Evolutionary conservation across 2,888 invertebrate species (phyloP), one percentile per base, ranked within the genome.

Genomic region (Hololepta plana): DNA sequence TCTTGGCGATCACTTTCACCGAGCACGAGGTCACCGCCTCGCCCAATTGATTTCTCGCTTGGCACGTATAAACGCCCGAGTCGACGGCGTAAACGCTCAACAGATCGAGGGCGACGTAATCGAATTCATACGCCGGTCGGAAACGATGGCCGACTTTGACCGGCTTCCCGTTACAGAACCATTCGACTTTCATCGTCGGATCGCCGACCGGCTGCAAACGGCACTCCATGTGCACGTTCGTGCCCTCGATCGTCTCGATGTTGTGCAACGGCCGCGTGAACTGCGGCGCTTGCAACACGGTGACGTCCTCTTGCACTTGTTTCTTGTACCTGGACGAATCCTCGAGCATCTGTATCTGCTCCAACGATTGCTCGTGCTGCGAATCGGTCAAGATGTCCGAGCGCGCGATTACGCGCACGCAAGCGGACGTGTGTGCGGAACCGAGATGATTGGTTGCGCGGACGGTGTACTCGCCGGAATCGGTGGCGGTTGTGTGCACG

Each of bases 1-100:
- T 84, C 48, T 85, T 85, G 10, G 85, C 84, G 40, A 84, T 79
- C 3, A 88, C 82, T 42, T 79, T 72, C 8, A 90, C 72, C 2
- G 87, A 82, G 45, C 91, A 87, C 0, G 87, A 82, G 3, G 93
- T 90, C 4, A 87, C 81, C 11, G 90, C 88, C 62, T 91, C 85
- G 3, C 98, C 98, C 14, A 88, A 64, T 45, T 81, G 80, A 52
- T 96, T 98, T 29, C 84, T 76, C 1, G 95, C 95, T 51, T 82
- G 80, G 45, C 91, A 93, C 7, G 88, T 88, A 51, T 95, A 96
- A 1, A 90, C 82, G 10, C 95, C 95, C 4, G 87, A 87, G 56
- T 98, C 98, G 42, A 81, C 82, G n/a, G 96, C 87, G 50, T 93
- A 95, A 12, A 93, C 90, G 44, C 91, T 90, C 12, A 95, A 62